Base-by-base conservation (phyloP, 2,888 invertebrate genomes). In the Calameuta filiformis region DNA sequence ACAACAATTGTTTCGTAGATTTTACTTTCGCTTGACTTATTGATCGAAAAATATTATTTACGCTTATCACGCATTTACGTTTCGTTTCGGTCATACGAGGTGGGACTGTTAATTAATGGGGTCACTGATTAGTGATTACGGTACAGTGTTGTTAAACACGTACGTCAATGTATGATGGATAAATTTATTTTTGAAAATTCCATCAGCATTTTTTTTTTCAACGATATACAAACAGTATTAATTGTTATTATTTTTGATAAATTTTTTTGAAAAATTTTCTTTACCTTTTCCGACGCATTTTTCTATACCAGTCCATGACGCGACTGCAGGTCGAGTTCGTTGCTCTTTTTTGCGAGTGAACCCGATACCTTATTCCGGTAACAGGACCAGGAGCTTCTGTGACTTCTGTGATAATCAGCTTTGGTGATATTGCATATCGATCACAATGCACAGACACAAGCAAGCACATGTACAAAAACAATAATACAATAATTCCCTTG, bases 241-340 rank as follows among this genome's bases (percentile, higher is more conserved):
- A 69, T 69, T 0, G 35, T 31, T 12, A 11, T 35, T 34, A 12
- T 15, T 15, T 31, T 35, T 23, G 4, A 73, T 0, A 73, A n/a
- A 9, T 33, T 33, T 33, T 15, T 34, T 0, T 1, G 4, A 12
- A 12, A 9, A 9, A 73, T n/a, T 12, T 33, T 34, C 3, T 71
- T 75, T 37, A 78, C 78, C 76, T 35, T 76, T 23, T 78, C 35
- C 73, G 78, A 76, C 78, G 76, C 12, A 76, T 34, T 12, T 78
- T 78, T 35, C 78, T 78, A 34, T 76, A 78, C 78, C 78, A 78
- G 37, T 78, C 78, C 76, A 78, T 78, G 23, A 11, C 37, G 30
- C 12, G 35, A 35, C 23, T 12, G n/a, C 35, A 0, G 6, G 23
- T n/a, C 1, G 35, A 35, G 33, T 71, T 71, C 23, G 31, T 71